Percentiles rank a stretch among this genome's conserved stretches.
phyloP scores from a whole-genome alignment of 1,140 invertebrate genomes.

The Drosophila orena region DNA sequence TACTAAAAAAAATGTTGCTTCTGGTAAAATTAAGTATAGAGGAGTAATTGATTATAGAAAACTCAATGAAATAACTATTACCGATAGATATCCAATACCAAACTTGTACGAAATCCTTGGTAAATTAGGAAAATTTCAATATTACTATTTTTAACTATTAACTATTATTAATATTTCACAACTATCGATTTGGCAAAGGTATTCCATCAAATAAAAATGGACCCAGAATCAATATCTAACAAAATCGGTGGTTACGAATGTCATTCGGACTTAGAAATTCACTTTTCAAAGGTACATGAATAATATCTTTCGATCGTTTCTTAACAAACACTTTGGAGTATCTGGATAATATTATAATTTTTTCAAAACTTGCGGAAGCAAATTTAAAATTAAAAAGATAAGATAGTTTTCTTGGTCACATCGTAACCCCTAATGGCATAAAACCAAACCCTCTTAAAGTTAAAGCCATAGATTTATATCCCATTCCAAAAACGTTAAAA shows the following conservation, averaged over 20 bases:
- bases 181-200: neutral
- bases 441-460: neutral
- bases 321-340: slow-evolving; percentile 7
- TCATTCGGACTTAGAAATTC: no score
- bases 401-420: neutral
- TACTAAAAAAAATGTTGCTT: neutral
- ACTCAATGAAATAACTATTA: slow-evolving; percentile 2
- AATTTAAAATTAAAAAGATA: slow-evolving; percentile 7
- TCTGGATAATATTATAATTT: neutral
- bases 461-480: no score
- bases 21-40: neutral
- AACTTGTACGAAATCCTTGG: slow-evolving; percentile 6
- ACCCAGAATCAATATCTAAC: neutral
- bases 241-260: neutral
- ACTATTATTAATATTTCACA: no score
- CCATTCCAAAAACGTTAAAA: no score
- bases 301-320: slow-evolving; percentile 3
- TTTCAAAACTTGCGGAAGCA: neutral
- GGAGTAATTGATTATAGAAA: slow-evolving; percentile 2
- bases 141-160: no score
- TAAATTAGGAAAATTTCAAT: slow-evolving; percentile 2
- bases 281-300: neutral
- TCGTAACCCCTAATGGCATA: neutral
- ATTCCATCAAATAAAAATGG: no score
- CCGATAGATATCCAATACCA: slow-evolving; percentile 1